Evolutionary conservation across 2,797 vertebrate species (phyloP).

Genomic region (Sebastes goodei): DNA sequence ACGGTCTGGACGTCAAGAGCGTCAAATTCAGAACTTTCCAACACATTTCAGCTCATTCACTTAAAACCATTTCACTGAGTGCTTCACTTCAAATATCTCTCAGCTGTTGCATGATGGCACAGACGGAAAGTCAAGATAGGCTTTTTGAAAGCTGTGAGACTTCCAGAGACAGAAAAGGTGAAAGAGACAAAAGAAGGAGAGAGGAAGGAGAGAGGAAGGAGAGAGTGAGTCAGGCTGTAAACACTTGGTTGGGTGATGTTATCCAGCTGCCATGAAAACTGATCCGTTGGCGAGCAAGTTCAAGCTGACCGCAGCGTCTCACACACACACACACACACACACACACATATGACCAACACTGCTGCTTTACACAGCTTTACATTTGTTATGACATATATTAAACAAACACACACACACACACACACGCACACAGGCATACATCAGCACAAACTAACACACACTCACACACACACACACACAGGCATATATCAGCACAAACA

Average conservation of each 20-base stretch:
- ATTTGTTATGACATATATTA: not conserved
- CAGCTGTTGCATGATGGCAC: not conserved
- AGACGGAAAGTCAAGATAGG: not conserved
- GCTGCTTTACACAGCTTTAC: not conserved
- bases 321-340: conserved; percentile 27
- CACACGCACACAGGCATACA: not conserved
- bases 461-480: not conserved
- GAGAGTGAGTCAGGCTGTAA: conserved; percentile 65
- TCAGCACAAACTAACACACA: not conserved
- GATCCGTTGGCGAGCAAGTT: conserved; percentile 49
- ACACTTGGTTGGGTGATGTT: conserved; percentile 66
- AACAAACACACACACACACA: not conserved
- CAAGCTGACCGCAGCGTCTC: conserved; percentile 5
- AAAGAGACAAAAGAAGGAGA: conserved; percentile 10
- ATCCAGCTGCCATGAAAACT: conserved; percentile 72
- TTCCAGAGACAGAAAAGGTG: conserved; percentile 5
- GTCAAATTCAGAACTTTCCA: not conserved
- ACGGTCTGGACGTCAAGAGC: not conserved
- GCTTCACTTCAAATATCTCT: not conserved
- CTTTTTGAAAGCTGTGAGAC: not conserved
- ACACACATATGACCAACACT: not conserved
- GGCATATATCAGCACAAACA: not conserved
- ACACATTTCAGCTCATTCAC: not conserved
- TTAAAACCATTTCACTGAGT: not conserved
- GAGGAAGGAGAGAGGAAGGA: conserved; percentile 21